Evolutionary conservation across 2,797 vertebrate genomes (phyloP).

Genomic region (Nyctalus aviator): DNA sequence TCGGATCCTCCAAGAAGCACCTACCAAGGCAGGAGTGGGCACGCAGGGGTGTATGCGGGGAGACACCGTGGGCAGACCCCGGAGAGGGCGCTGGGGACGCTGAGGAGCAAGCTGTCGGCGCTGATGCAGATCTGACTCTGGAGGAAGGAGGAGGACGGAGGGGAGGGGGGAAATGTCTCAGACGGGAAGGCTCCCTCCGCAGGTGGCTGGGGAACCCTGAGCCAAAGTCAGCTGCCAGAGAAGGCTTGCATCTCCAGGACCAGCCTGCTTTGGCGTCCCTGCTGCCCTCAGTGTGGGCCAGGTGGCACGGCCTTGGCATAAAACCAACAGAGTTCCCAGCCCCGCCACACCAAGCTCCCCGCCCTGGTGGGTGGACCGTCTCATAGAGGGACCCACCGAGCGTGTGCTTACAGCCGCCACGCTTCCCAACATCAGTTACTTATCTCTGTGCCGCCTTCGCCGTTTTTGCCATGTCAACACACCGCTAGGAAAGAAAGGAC

Average conservation of each 20-base stretch:
- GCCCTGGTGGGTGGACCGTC: neutral
- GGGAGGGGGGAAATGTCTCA: neutral
- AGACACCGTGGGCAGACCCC: neutral
- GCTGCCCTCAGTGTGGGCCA: fast-evolving
- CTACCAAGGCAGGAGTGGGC: neutral
- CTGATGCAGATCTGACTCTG: neutral
- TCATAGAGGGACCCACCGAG: fast-evolving
- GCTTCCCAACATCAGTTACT: neutral
- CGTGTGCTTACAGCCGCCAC: neutral
- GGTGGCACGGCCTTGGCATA: neutral
- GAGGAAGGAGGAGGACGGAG: neutral
- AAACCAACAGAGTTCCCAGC: neutral
- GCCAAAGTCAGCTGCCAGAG: neutral
- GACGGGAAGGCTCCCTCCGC: neutral
- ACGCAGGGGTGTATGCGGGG: neutral
- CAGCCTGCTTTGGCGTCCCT: neutral
- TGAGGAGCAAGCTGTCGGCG: neutral
- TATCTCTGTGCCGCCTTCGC: neutral
- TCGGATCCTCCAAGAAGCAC: neutral
- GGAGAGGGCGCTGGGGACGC: neutral
- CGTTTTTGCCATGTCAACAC: fast-evolving
- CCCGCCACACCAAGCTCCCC: neutral
- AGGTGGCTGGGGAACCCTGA: neutral
- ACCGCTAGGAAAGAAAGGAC: neutral
- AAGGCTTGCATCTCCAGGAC: neutral